These are phyloP conservation scores for Mactra quadrangularis DNA, from an alignment of 1,140 invertebrate species.

Conservation along the genomic window DNA sequence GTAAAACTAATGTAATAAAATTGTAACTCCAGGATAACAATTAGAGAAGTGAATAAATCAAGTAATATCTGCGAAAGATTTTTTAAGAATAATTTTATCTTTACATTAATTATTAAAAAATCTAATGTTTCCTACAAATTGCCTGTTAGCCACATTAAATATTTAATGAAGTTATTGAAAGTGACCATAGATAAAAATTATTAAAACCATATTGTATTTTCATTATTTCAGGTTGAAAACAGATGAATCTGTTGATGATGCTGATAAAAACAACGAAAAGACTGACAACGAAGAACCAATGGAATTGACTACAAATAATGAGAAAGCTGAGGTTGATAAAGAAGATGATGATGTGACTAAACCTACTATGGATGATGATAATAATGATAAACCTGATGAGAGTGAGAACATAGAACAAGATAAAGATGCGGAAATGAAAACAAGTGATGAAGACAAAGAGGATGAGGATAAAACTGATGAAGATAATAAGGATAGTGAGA, in stretches of 20 bases:
- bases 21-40: too few relatives aligned
- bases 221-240: not conserved
- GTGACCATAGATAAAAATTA: not conserved
- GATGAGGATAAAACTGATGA: not conserved
- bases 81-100: not conserved
- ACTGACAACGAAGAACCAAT: not conserved
- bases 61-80: too few relatives aligned
- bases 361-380: not conserved
- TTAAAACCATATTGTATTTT: not conserved
- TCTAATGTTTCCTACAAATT: not conserved
- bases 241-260: not conserved
- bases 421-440: not conserved
- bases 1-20: too few relatives aligned
- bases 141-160: not conserved
- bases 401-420: not conserved
- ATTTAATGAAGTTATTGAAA: not conserved
- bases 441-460: not conserved
- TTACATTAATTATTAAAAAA: not conserved
- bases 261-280: too few relatives aligned
- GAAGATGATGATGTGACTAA: not conserved
- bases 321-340: not conserved
- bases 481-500: conserved; percentile 3
- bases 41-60: too few relatives aligned
- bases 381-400: not conserved
- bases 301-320: not conserved